Percentiles rank a stretch among this genome's conserved stretches.
Conservation (phyloP, 2,888 invertebrate genomes). For the Chamaedrilus cognettii region DNA sequence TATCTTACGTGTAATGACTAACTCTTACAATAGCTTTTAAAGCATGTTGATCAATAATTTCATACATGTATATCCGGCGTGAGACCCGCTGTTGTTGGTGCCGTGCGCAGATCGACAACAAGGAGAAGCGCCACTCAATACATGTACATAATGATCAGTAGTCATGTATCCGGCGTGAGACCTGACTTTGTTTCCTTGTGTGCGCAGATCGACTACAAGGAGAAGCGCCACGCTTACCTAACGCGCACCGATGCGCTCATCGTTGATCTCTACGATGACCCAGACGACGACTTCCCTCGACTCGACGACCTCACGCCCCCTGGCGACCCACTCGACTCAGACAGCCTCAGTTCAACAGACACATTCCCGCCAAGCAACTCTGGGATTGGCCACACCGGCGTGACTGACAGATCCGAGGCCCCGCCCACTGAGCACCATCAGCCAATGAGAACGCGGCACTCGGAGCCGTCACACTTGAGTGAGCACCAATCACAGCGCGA, state of each 20-base stretch:
- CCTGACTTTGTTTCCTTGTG: no score
- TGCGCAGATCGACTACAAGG: slow-evolving; percentile 14
- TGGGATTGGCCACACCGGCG: neutral
- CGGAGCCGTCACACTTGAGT: neutral
- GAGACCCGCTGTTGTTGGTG: no score
- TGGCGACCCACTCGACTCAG: slow-evolving; percentile 11
- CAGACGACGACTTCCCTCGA: neutral
- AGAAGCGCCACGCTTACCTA: slow-evolving; percentile 14
- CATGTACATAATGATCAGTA: no score
- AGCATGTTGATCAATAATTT: no score
- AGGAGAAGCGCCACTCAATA: no score
- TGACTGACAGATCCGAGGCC: neutral
- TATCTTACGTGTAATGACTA: no score
- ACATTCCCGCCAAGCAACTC: slow-evolving; percentile 18
- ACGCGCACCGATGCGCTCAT: neutral
- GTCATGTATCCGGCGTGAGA: no score
- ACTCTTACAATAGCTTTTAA: no score
- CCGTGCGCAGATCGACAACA: no score
- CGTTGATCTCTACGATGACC: slow-evolving; percentile 4
- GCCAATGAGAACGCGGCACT: neutral
- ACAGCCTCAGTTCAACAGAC: slow-evolving; percentile 27
- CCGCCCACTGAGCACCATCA: no score
- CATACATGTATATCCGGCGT: no score
- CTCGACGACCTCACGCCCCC: neutral
- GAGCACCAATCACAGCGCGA: no score